Conservation (phyloP, 2,113 vertebrate species). For the Crotophaga sulcirostris region DNA sequence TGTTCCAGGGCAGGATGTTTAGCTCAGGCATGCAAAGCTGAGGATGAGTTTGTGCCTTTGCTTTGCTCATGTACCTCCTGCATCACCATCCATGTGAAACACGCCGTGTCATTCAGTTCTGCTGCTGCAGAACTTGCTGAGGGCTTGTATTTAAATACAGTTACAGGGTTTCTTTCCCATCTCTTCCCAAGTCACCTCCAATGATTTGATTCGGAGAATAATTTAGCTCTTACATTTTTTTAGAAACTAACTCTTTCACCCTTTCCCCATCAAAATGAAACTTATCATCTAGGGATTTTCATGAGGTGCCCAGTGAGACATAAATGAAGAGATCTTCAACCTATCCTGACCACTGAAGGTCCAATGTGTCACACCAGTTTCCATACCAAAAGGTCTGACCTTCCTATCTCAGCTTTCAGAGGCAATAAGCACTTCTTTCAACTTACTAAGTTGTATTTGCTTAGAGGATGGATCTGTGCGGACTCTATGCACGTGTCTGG, state of each 20-base stretch:
- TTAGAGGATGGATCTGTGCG: not conserved
- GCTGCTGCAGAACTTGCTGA: not conserved
- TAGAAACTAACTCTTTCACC: not conserved
- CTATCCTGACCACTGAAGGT: not conserved
- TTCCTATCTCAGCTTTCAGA: not conserved
- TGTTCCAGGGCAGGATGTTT: not conserved
- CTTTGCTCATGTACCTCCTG: not conserved
- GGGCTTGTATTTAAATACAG: not conserved
- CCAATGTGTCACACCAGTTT: not conserved
- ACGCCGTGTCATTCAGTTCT: not conserved
- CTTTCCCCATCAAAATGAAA: not conserved
- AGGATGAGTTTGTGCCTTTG: not conserved
- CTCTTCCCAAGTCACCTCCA: not conserved
- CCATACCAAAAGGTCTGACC: not conserved
- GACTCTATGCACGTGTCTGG: fast-evolving
- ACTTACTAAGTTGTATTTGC: not conserved
- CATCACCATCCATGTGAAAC: not conserved
- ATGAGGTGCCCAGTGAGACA: not conserved
- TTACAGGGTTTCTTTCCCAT: not conserved
- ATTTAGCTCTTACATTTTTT: not conserved
- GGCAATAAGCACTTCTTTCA: not conserved
- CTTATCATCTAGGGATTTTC: not conserved
- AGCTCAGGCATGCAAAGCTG: not conserved
- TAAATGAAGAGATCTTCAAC: not conserved
- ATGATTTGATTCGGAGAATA: not conserved